These are phyloP conservation scores for Caenorhabditis remanei DNA, from an alignment of 1,140 invertebrate genomes.

Conservation along the genomic window DNA sequence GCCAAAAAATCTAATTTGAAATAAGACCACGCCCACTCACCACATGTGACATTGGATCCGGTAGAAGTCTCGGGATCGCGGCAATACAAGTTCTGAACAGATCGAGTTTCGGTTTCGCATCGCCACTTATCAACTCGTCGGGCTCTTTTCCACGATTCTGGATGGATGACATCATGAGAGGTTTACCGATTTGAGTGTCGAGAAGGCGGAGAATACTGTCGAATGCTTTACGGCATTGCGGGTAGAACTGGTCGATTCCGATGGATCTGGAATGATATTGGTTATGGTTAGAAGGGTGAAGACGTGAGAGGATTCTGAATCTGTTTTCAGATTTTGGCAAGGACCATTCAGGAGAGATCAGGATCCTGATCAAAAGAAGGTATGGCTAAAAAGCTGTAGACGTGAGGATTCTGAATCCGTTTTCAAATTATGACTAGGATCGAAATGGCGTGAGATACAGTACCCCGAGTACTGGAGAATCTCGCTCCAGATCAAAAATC, in stretches of 20 bases:
- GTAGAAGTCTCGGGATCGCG: constrained; percentile 94
- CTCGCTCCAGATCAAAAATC: too few species aligned
- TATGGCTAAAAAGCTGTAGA: too few species aligned
- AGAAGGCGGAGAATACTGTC: constrained; percentile 93
- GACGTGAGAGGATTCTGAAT: neutral
- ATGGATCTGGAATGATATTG: constrained; percentile 84
- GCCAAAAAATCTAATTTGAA: constrained; percentile 66
- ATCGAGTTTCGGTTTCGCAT: constrained; percentile 97
- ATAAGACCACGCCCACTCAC: neutral
- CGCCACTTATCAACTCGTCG: constrained; percentile 89
- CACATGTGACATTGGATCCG: constrained; percentile 91
- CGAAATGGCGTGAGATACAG: too few species aligned
- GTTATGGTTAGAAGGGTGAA: too few species aligned
- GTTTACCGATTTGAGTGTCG: constrained; percentile 94
- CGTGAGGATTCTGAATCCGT: too few species aligned
- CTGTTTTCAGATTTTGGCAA: too few species aligned
- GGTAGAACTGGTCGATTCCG: constrained; percentile 95
- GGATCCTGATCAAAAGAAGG: too few species aligned
- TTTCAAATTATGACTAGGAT: too few species aligned
- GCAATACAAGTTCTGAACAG: constrained; percentile 97
- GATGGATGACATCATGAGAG: constrained; percentile 93
- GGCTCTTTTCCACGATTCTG: constrained; percentile 90
- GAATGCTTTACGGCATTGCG: constrained; percentile 92
- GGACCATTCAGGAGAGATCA: too few species aligned
- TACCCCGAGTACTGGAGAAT: too few species aligned